Base-by-base conservation (phyloP, 2,113 vertebrate genomes). In the Dinomys branickii region DNA sequence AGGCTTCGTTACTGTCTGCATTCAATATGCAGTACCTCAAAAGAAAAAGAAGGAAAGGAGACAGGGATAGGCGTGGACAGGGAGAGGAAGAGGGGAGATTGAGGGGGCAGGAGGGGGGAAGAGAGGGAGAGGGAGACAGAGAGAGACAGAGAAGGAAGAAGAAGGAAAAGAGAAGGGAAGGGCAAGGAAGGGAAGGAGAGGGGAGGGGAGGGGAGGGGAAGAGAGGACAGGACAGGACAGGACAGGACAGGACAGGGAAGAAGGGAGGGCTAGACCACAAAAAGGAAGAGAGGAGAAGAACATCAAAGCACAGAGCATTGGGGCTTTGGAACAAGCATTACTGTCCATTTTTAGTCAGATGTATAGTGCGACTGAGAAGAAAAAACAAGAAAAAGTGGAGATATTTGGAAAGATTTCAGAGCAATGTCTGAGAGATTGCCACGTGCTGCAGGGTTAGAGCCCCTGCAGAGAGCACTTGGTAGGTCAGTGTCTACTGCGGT, bases 171-270 rank as follows among this genome's bases (percentile, higher is more conserved):
- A 58, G 30, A 65, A 13, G 28, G 6, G 16, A 6, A 35, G 47
- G 35, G 30, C 14, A 35, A 12, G 13, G 3, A 38, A 20, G 63
- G 33, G 30, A 33, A 13, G 9, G 30, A 16, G 13, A 65, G 13
- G 16, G 16, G 33, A 33, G 4, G 14, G 6, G 63, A 16, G 13
- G 14, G 6, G 13, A 65, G 4, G 12, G 9, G 4, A 19, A n/a
- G 1, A 38, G 3, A 71, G 17, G 10, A 5, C 16, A 17, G 19
- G 19, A 58, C 16, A 17, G 19, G 16, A 19, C 16, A 58, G 28
- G 14, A 65, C 4, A 33, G 12, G 1, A 33, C 1, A 65, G 4
- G 8, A 5, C 8, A n/a, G 5, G n/a, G 8, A 5, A 16, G 13
- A 30, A n/a, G 65, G 17, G n/a, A n/a, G 35, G 5, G 3, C 19